Evolutionary conservation across 2,797 vertebrate genomes (phyloP).

Genomic region (Arnoldichthys spilopterus): DNA sequence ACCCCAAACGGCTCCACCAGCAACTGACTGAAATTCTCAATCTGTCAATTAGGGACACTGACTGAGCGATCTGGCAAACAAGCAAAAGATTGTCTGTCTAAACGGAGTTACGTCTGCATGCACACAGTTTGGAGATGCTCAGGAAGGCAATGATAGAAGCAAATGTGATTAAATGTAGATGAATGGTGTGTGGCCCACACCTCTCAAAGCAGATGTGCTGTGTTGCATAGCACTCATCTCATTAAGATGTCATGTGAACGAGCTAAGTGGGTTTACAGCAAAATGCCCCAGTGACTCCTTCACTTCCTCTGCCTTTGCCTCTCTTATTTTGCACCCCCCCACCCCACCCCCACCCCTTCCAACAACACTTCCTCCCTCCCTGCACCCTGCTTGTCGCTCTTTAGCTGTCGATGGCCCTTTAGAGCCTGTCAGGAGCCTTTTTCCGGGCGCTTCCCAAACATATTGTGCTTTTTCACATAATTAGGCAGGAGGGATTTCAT

Average conservation of each 20-base stretch:
- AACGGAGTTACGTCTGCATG: background rate
- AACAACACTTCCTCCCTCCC: slow-evolving; percentile 7
- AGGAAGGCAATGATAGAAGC: slow-evolving; percentile 7
- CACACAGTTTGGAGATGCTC: slow-evolving; percentile 9
- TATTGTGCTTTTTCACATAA: slow-evolving; percentile 79
- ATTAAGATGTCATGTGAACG: slow-evolving; percentile 79
- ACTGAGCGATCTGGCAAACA: background rate
- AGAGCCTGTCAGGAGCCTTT: slow-evolving; percentile 71
- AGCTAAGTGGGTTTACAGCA: slow-evolving; percentile 66
- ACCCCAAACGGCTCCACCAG: background rate
- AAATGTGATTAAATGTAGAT: slow-evolving; percentile 35
- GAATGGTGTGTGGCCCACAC: slow-evolving; percentile 16
- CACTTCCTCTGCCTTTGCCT: slow-evolving; percentile 26
- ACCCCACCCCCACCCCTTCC: background rate
- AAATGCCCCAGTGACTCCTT: slow-evolving; percentile 69
- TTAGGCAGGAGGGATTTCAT: slow-evolving; percentile 80
- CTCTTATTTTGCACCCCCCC: slow-evolving; percentile 16
- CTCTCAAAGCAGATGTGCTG: slow-evolving; percentile 35
- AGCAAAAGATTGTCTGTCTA: background rate
- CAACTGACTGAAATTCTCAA: background rate
- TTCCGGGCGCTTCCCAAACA: slow-evolving; percentile 75
- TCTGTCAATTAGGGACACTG: background rate
- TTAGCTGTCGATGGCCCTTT: slow-evolving; percentile 75
- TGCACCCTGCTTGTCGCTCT: slow-evolving; percentile 45
- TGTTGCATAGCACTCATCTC: slow-evolving; percentile 64